Evolutionary conservation across 2,888 invertebrate species (phyloP), one percentile per base, ranked within the genome.

Genomic region (Pachymerium ferrugineum): DNA sequence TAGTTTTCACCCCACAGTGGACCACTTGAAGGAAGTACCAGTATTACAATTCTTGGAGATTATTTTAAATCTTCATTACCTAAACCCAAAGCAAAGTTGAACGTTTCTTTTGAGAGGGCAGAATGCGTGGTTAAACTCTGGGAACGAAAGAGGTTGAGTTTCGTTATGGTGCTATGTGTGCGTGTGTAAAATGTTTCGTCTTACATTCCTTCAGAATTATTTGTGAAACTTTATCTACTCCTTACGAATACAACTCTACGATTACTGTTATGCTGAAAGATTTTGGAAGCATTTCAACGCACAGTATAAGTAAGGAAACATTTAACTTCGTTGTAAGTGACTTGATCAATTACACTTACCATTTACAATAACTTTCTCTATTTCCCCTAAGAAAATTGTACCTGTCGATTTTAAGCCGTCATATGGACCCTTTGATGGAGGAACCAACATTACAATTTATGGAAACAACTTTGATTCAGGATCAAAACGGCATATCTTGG

Each of bases 361-460:
- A 3, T 1, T 47, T 8, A 3, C n/a, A 3, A 3, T 47, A 47
- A 16, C 12, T 38, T 67, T 14, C 25, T 14, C 47, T 25, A 28
- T 47, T 54, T 28, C 30, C 29, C 3, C 28, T 28, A 30, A 29
- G 62, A 25, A 33, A 70, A 31, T 31, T 1, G 16, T 14, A 3
- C 68, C 78, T 12, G 73, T 69, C 10, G 76, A 76, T 6, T 76
- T 80, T 12, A 72, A 71, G 54, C 81, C 81, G 1, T 74, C 72
- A 0, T 76, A 74, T 71, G 83, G 83, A 3, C 83, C 83, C 0
- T 73, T 77, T 16, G 80, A 81, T 31, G 83, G 83, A 3, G 83
- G 83, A 10, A 83, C 84, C 14, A 78, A 76, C n/a, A 70, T 83
- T 12, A 80, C 79, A 1, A 74, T 83, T 14, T 75, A 30, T 14